Percentiles rank a stretch among this genome's conserved stretches.
Evolutionary conservation across 2,113 vertebrate species (phyloP).

Genomic region (Chionomys nivalis): DNA sequence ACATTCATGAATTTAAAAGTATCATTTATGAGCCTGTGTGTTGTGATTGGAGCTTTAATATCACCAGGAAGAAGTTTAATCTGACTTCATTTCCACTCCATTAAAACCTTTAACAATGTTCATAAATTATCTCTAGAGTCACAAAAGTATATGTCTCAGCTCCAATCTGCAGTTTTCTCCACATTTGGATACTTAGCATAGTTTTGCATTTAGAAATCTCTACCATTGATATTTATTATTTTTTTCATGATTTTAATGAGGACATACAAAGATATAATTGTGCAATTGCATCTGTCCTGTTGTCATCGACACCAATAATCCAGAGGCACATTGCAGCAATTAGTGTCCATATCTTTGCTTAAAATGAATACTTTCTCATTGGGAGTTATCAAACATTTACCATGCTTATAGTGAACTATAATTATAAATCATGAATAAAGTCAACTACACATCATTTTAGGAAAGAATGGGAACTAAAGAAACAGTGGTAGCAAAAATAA

Average conservation of each 20-base stretch:
- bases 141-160: constrained; percentile 75
- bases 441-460: not conserved
- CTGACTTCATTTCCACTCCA: constrained; percentile 81
- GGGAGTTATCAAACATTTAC: constrained; percentile 23
- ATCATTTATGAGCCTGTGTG: constrained; percentile 85
- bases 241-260: constrained; percentile 75
- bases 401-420: not conserved
- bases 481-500: not conserved
- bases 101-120: constrained; percentile 81
- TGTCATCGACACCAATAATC: constrained; percentile 83
- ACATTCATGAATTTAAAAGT: constrained; percentile 85
- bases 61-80: constrained; percentile 85
- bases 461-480: not conserved
- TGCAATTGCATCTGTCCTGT: constrained; percentile 79
- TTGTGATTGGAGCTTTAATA: constrained; percentile 84
- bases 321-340: constrained; percentile 76
- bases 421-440: constrained; percentile 25
- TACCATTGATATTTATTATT: constrained; percentile 81
- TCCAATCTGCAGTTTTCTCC: not conserved
- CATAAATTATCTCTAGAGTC: constrained; percentile 85
- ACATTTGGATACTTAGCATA: constrained; percentile 77
- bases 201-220: constrained; percentile 75
- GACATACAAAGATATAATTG: constrained; percentile 78
- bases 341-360: constrained; percentile 75
- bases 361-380: constrained; percentile 69